Evolutionary conservation across 2,113 vertebrate species (phyloP).

Genomic region (Chloebia gouldiae): DNA sequence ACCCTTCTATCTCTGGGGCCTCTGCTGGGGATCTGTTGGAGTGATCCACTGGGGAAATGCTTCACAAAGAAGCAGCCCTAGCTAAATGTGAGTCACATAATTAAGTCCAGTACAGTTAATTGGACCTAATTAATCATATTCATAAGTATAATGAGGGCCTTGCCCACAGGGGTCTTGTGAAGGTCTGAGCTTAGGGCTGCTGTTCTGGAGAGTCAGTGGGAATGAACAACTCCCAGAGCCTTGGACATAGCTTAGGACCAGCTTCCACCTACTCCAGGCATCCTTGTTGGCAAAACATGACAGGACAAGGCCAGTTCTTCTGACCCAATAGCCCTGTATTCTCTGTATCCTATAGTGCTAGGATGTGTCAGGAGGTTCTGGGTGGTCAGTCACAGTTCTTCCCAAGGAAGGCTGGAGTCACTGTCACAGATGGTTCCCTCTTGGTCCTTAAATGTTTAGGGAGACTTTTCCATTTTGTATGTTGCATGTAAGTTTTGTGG

Average conservation of each 20-base stretch:
- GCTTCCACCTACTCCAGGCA: fast-evolving
- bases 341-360: not conserved
- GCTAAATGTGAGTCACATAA: not conserved
- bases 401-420: not conserved
- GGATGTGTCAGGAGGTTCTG: not conserved
- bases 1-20: not conserved
- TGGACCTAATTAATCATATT: slow-evolving; percentile 40
- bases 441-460: not conserved
- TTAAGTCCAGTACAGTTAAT: slow-evolving; percentile 25
- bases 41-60: not conserved
- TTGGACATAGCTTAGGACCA: not conserved
- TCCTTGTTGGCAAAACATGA: fast-evolving
- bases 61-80: not conserved
- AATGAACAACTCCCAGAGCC: not conserved
- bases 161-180: not conserved
- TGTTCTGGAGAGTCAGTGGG: not conserved
- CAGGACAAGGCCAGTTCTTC: not conserved
- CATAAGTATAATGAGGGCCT: not conserved
- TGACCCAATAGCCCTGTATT: not conserved
- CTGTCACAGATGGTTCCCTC: not conserved
- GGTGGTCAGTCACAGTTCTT: not conserved
- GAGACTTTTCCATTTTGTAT: not conserved
- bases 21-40: not conserved
- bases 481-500: not conserved
- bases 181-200: not conserved